Conservation (phyloP, 2,113 vertebrate species). For the Fregetta grallaria region DNA sequence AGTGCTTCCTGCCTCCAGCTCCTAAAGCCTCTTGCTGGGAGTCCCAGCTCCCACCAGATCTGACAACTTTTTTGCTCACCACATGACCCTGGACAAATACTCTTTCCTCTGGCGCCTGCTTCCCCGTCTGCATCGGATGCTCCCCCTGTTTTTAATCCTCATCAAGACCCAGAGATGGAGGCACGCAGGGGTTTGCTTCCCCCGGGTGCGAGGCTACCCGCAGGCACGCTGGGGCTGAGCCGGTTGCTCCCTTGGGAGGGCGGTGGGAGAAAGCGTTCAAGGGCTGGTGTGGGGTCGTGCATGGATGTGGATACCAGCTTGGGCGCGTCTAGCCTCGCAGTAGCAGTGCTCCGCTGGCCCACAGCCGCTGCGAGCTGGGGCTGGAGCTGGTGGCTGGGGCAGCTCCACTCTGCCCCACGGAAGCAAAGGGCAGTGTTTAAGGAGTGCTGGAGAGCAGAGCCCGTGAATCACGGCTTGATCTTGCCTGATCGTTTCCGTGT, state of each 20-base stretch:
- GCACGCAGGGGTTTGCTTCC: accelerated
- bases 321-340: accelerated
- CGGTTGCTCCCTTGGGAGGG: background rate
- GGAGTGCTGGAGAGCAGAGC: background rate
- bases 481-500: background rate
- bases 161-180: background rate
- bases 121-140: accelerated
- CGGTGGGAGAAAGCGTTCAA: accelerated
- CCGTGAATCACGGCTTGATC: background rate
- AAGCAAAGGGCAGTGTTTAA: background rate
- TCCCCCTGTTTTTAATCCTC: background rate
- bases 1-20: background rate
- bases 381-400: background rate
- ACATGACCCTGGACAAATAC: background rate
- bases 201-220: accelerated
- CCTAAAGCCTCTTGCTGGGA: background rate
- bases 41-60: background rate
- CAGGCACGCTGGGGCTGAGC: background rate
- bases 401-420: background rate
- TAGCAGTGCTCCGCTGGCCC: background rate
- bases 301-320: background rate
- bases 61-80: background rate
- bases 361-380: accelerated
- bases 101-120: background rate
- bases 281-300: background rate